These are phyloP conservation scores for Rhingia campestris DNA, from an alignment of 2,888 invertebrate genomes.

Conservation along the genomic window DNA sequence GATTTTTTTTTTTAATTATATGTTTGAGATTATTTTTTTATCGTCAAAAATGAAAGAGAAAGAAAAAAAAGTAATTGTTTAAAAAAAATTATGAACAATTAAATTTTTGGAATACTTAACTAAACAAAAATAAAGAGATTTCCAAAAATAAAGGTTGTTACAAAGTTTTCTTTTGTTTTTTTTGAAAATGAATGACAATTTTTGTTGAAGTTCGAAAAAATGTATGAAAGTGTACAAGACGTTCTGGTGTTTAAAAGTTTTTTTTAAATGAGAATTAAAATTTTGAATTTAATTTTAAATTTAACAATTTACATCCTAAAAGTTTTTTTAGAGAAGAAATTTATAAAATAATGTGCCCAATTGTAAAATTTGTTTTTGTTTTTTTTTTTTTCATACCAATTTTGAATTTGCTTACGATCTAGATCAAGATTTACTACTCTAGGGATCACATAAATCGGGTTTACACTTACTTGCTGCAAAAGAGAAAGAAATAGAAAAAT, in stretches of 20 bases:
- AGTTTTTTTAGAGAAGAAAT: background rate
- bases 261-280: slow-evolving; percentile 70
- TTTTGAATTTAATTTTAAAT: slow-evolving; percentile 49
- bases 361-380: slow-evolving; percentile 14
- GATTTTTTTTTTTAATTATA: slow-evolving; percentile 74
- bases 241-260: slow-evolving; percentile 43
- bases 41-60: slow-evolving; percentile 75
- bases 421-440: slow-evolving; percentile 38
- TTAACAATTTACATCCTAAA: slow-evolving; percentile 21
- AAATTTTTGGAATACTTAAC: slow-evolving; percentile 43
- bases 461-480: slow-evolving; percentile 83
- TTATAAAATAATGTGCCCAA: slow-evolving; percentile 54
- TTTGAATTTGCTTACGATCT: slow-evolving; percentile 63
- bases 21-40: slow-evolving; percentile 73
- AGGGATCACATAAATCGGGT: slow-evolving; percentile 55
- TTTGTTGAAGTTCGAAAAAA: slow-evolving; percentile 66
- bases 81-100: slow-evolving; percentile 62
- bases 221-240: slow-evolving; percentile 50
- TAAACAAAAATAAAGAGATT: slow-evolving; percentile 65
- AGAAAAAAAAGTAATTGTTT: slow-evolving; percentile 70
- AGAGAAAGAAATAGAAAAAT: slow-evolving; percentile 78
- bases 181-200: slow-evolving; percentile 68
- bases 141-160: slow-evolving; percentile 76
- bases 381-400: slow-evolving; percentile 54
- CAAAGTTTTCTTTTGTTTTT: slow-evolving; percentile 68